Evolutionary conservation across 2,113 vertebrate species (phyloP), one percentile per base, ranked within the genome.

Genomic region (Lagopus leucura): DNA sequence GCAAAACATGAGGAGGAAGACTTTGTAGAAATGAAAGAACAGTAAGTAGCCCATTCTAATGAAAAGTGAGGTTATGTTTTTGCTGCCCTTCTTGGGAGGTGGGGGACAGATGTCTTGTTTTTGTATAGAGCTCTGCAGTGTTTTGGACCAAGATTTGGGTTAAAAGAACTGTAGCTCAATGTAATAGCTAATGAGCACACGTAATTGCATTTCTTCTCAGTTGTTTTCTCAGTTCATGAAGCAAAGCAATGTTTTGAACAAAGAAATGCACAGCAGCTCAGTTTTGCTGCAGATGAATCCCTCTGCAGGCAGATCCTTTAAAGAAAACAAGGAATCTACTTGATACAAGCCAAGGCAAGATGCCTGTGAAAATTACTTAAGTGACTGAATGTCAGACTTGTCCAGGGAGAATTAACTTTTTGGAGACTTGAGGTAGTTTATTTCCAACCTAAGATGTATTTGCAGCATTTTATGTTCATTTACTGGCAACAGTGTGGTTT

Each of bases 11-110:
- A 99, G 40, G 99, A 99, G 64, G 99, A 99, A 71, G 99, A 99
- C 93, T 99, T 99, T 76, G 99, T 99, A 60, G 99, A 99, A 97
- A 99, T 99, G 97, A 99, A 99, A 97, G 99, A 99, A 79, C 99
- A 99, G 99, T 99, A 95, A 98, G 99, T 98, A 92, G 80, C 7
- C 11, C 10, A 0, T 67, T 86, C 21, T 19, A 72, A 24, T 81
- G 0, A 30, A 11, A 69, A 88, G 3, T 21, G 67, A 60, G 2
- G 5, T 10, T 6, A 28, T 16, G 1, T 32, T 28, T 80, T 27
- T 67, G 1, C 45, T 82, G 58, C 30, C 17, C 30, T 21, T 24
- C 43, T 8, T 30, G 27, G 30, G 22, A 5, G 2, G 2, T 32
- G 40, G 11, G 30, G 1, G 8, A 43, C 5, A 5, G 24, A 16